Base-by-base conservation (phyloP, 2,797 vertebrate species). In the Champsocephalus esox region DNA sequence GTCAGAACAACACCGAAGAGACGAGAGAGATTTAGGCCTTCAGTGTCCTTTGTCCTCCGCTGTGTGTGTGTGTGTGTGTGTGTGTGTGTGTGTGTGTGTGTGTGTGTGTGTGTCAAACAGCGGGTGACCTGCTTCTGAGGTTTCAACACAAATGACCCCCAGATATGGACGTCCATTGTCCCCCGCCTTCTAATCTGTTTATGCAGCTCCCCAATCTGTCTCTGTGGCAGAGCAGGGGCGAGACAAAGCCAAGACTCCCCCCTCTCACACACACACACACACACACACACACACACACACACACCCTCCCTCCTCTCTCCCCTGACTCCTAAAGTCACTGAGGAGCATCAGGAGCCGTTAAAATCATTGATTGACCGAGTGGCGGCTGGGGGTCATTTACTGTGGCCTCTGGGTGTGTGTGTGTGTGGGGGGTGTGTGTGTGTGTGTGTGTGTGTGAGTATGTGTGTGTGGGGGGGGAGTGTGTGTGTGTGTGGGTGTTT, bases 251-350 rank as follows among this genome's bases (percentile, higher is more conserved):
- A 90, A 85, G 81, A 64, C 65, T 79, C 19, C 69, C 75, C 83
- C 90, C 93, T 94, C 85, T 93, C 94, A 92, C 92, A 92, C 93
- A 91, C 94, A 90, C 93, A 94, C 93, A 95, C 95, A 95, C 93
- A 95, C 93, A 96, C 92, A 92, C 91, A 89, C 94, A 92, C 94
- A 95, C 93, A 93, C 95, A 28, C 24, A 28, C 94, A 92, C 92
- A 92, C 94, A 92, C 92, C 92, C 93, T 93, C 95, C 28, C 28
- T 28, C 28, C 28, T 28, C 28, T 28, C 28, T 96, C 96, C 95
- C 95, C 93, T 95, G 95, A 95, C 95, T 96, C 96, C 93, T 96
- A 95, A 95, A 96, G 96, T 96, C 96, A 97, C 96, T 96, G 97
- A 93, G 92, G 95, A 93, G 95, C 95, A 93, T 95, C 95, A 91